These are phyloP conservation scores for Stegana nigrithorax DNA, from an alignment of 2,888 invertebrate genomes.

Conservation along the genomic window DNA sequence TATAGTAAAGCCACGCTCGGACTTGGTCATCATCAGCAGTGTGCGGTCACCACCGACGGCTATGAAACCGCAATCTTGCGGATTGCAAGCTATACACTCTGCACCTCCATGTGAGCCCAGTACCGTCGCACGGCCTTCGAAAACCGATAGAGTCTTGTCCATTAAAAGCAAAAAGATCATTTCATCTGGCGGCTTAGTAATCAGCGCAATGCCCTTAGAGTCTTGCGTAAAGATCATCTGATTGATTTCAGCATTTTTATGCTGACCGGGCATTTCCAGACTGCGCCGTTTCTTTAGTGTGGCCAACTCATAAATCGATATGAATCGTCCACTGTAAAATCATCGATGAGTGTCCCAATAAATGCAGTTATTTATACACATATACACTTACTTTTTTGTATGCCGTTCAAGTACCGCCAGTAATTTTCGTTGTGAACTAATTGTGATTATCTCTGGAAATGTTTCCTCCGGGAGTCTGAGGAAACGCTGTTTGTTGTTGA, in stretches of 20 bases:
- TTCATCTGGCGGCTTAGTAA: conserved; percentile 83
- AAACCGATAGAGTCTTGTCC: conserved; percentile 77
- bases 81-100: conserved; percentile 70
- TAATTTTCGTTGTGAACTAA: conserved; percentile 63
- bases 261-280: conserved; percentile 73
- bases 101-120: conserved; percentile 55
- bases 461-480: conserved; percentile 71
- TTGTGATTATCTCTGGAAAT: conserved; percentile 55
- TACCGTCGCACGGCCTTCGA: conserved; percentile 58
- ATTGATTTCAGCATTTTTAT: conserved; percentile 55
- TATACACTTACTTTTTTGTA: conserved; percentile 44
- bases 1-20: conserved; percentile 72
- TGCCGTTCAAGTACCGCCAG: conserved; percentile 62
- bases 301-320: conserved; percentile 76
- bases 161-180: conserved; percentile 77
- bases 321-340: conserved; percentile 43
- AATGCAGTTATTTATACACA: background rate
- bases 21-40: conserved; percentile 76
- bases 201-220: conserved; percentile 81
- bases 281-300: conserved; percentile 78
- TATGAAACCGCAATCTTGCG: conserved; percentile 77
- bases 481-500: conserved; percentile 79
- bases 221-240: conserved; percentile 76
- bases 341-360: background rate
- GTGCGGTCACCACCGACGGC: conserved; percentile 72